Base-by-base conservation (phyloP, 2,113 vertebrate genomes). In the Cyprinodon variegatus region DNA sequence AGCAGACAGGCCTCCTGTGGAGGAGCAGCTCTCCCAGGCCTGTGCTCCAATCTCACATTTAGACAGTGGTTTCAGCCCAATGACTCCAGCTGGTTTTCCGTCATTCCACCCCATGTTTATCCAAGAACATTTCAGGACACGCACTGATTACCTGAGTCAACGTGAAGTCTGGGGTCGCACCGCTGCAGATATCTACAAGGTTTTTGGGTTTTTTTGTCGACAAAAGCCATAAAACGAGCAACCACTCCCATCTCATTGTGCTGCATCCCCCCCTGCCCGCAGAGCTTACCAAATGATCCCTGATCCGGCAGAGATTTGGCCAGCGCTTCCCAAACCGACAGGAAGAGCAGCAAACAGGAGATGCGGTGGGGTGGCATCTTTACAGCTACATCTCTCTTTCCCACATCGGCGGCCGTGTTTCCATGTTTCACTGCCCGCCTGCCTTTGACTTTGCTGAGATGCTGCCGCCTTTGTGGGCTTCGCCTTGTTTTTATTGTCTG, bases 221-320 rank as follows among this genome's bases (percentile, higher is more conserved):
- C 83, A 90, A 87, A 90, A 86, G 83, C 70, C 62, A 70, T 83
- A 70, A 81, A 80, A 82, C 67, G 1, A 57, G 50, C 86, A 87
- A 90, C 91, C 91, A 89, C 90, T 91, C 91, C 92, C 91, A 90
- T 38, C 66, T 86, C 86, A 83, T 87, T 84, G 86, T 88, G 87
- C 90, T 82, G 88, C 89, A 77, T 71, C 84, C 83, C 59, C 63
- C 83, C 69, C 68, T 70, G 62, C 57, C 83, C 68, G 79, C 82
- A 76, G 79, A 82, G 67, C 92, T 93, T 87, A 93, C 92, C 92
- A 50, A 90, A 76, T 5, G 90, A 77, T 83, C 83, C 89, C 70
- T 85, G 90, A n/a, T 93, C 91, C 68, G 87, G 82, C 60, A 91
- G 77, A 65, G 92, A 91, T 77, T 91, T 92, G 86, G 87, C 82